Evolutionary conservation across 1,140 invertebrate genomes (phyloP), one percentile per base, ranked within the genome.

Genomic region (Drosophila cardini): DNA sequence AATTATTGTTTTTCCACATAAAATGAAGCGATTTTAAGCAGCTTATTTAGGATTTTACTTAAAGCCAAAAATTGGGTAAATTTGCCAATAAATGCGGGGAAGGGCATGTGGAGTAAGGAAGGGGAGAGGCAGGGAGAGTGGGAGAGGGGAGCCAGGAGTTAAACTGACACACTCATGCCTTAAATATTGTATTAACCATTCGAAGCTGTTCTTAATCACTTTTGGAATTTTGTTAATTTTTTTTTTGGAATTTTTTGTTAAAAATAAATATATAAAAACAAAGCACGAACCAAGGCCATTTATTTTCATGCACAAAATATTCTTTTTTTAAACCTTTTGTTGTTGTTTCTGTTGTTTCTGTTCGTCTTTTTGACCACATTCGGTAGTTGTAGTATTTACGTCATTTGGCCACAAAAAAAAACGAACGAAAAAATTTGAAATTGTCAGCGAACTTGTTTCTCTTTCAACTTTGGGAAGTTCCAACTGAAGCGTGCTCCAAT

Each of bases 241-340:
- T n/a, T 16, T 69, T 16, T 69, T 40, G 38, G 36, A 13, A 58
- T 68, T 45, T 42, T 30, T 34, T 43, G 11, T 32, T 38, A 67
- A 38, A 43, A 38, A 40, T 32, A 34, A 34, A 16, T 4, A 40
- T 13, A 48, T 26, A 46, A 70, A 45, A 57, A 38, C 45, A 62
- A 68, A 55, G 26, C 26, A 53, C 32, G 6, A 40, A 46, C 58
- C 82, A 87, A 86, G 83, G 82, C 68, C 82, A 65, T 72, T 78
- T 87, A 87, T 86, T 86, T 86, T 72, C 57, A 87, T 56, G 55
- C 72, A 50, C 76, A 64, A 69, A 62, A 82, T 67, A 87, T 86
- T 87, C 79, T 87, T 82, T 82, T 79, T 86, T 70, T 82, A 86
- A 76, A 79, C 61, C 70, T 67, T 85, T 26, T 26, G 21, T 26